phyloP scores from a whole-genome alignment of 2,797 vertebrate genomes.

The Anguilla megastoma region DNA sequence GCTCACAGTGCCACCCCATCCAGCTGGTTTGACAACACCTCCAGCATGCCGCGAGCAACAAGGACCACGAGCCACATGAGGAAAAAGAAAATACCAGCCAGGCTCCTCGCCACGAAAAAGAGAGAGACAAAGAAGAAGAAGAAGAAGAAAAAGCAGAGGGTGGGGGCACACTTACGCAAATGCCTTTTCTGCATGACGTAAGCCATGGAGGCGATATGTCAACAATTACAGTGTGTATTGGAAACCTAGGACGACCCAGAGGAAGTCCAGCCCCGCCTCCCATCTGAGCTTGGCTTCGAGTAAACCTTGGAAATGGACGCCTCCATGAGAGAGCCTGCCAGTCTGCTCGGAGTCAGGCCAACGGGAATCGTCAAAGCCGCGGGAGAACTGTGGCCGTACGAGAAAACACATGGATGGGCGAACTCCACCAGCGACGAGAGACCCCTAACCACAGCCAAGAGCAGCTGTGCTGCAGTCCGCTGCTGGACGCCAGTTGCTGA shows the following conservation, averaged over 20 bases:
- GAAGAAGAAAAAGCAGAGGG: neutral
- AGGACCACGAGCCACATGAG: neutral
- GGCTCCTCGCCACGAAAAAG: neutral
- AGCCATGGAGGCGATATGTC: neutral
- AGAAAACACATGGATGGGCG: neutral
- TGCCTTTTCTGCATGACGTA: neutral
- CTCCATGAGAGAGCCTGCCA: neutral
- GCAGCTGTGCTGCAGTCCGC: neutral
- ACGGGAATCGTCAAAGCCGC: neutral
- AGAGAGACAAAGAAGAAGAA: neutral
- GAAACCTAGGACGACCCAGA: conserved; percentile 16
- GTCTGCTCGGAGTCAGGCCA: neutral
- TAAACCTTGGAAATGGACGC: conserved; percentile 13
- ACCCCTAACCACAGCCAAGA: neutral
- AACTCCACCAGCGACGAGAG: neutral
- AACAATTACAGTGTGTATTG: conserved; percentile 16
- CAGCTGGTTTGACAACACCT: neutral
- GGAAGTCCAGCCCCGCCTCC: conserved; percentile 22
- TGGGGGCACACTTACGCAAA: neutral
- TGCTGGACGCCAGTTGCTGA: neutral
- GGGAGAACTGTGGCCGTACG: neutral
- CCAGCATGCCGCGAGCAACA: neutral
- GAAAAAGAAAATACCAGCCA: neutral
- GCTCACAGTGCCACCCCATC: neutral
- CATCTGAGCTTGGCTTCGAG: neutral